Evolutionary conservation across 1,140 invertebrate species (phyloP), one percentile per base, ranked within the genome.

Genomic region (Eriosoma lanigerum): DNA sequence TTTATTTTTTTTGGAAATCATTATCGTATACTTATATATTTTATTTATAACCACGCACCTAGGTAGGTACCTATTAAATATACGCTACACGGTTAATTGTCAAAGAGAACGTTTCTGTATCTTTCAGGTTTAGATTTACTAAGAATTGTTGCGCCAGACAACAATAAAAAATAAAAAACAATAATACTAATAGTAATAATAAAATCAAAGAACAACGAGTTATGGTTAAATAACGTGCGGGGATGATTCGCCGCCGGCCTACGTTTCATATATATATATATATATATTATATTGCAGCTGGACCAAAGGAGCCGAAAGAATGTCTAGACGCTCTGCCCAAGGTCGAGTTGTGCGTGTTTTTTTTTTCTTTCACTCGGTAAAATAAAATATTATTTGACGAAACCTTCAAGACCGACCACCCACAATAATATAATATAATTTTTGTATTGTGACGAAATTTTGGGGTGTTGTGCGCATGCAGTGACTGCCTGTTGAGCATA

Each of bases 121-220:
- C 24, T 48, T 24, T 48, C 21, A 48, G 64, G 21, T 68, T 26
- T 26, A 13, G 19, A 73, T 24, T 44, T 76, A 58, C 52, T 44
- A 17, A 58, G 73, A 44, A 76, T 38, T 15, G 17, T 38, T 15
- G 17, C 10, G 19, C 32, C 73, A 76, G 73, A 76, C 73, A 32
- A 76, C 54, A 76, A 76, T 58, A 58, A 76, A 58, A 76, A 38
- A 38, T 4, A 38, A 58, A 46, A 15, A 56, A 6, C 8, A 76
- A 38, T 21, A 76, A 54, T 72, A 73, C 58, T 38, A 38, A 38
- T 4, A 38, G 8, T 4, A 38, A n/a, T n/a, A n/a, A 76, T 58
- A 58, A 58, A 38, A 32, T 56, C n/a, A 46, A 58, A 58, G 26
- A 73, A 54, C 50, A 73, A 76, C 73, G 73, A 76, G 73, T 58